Conservation (phyloP, 2,797 vertebrate genomes). For the Pristis pectinata region DNA sequence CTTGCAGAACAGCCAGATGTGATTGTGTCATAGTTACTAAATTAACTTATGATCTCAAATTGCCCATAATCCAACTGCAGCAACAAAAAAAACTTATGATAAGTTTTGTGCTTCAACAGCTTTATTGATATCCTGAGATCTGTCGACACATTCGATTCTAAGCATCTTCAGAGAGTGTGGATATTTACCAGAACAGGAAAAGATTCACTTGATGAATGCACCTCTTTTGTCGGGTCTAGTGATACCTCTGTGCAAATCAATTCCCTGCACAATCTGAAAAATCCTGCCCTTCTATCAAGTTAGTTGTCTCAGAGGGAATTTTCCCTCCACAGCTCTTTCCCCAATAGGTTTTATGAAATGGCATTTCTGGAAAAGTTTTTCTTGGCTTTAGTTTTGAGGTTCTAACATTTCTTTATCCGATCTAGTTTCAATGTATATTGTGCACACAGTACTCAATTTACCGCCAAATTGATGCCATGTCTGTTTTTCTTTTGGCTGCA, state of each 20-base stretch:
- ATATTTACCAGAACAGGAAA: not conserved
- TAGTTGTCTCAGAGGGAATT: not conserved
- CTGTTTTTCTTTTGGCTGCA: not conserved
- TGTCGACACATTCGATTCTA: not conserved
- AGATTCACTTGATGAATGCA: not conserved
- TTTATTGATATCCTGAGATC: not conserved
- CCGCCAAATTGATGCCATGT: conserved; percentile 19
- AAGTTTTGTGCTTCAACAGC: not conserved
- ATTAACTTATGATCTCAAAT: not conserved
- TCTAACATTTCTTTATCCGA: not conserved
- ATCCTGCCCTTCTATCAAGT: not conserved
- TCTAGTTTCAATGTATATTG: not conserved
- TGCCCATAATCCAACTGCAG: not conserved
- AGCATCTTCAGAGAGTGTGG: not conserved
- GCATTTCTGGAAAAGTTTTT: conserved; percentile 2
- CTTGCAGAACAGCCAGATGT: not conserved
- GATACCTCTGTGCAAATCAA: not conserved
- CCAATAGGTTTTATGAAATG: not conserved
- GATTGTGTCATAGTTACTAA: not conserved
- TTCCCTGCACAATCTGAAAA: conserved; percentile 1
- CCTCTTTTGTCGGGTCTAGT: not conserved
- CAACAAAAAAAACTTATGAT: not conserved
- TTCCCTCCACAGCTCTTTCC: not conserved
- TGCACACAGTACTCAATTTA: not conserved
- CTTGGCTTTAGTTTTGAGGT: not conserved